Conservation (phyloP, 2,888 invertebrate genomes). For the Drosophila infuscata region DNA sequence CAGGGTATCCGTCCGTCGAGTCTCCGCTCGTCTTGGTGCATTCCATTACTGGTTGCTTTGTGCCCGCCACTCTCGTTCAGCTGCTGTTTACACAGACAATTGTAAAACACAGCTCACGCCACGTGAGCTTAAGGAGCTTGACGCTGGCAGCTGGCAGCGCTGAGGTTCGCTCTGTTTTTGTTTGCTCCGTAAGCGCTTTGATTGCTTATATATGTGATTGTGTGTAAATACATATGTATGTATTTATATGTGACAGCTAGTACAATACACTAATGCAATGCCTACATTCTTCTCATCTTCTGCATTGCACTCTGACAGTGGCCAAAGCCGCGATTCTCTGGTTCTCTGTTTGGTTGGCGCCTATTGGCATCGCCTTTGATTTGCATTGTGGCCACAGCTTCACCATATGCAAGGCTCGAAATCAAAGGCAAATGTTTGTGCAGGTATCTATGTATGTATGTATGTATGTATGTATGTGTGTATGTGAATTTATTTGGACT, state of each 20-base stretch:
- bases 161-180: conserved; percentile 36
- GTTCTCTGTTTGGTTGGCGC: conserved; percentile 11
- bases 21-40: not conserved
- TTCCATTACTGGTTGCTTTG: conserved; percentile 3
- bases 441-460: not conserved
- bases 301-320: conserved; percentile 4
- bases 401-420: not conserved
- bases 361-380: conserved; percentile 40
- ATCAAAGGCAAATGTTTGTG: not conserved
- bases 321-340: conserved; percentile 8
- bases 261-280: conserved; percentile 41
- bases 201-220: conserved; percentile 31
- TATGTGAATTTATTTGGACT: not conserved
- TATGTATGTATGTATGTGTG: not conserved
- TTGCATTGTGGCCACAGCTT: conserved; percentile 48
- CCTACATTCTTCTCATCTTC: conserved; percentile 27
- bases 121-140: conserved; percentile 53
- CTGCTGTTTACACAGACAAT: conserved; percentile 55
- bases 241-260: conserved; percentile 12
- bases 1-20: not conserved
- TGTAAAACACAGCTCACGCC: conserved; percentile 56
- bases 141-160: conserved; percentile 17
- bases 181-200: conserved; percentile 33
- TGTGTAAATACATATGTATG: not conserved
- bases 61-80: conserved; percentile 21